Conservation (phyloP, 2,113 vertebrate species). For the Oryctolagus cuniculus region mOryCun1.1 NC_091453.1:101175501-101176000, state of each 20-base stretch:
- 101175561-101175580: no score
- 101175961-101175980: conserved; percentile 41
- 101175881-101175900: not conserved
- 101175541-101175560: no score
- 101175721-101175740: no score
- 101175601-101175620: no score
- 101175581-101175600: no score
- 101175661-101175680: no score
- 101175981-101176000: conserved; percentile 46
- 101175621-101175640: no score
- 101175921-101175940: conserved; percentile 31
- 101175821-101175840: not conserved
- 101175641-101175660: no score
- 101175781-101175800: conserved; percentile 24
- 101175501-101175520: no score
- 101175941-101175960: conserved; percentile 44
- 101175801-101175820: not conserved
- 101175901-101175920: not conserved
- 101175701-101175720: not conserved
- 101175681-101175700: not conserved
- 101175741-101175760: conserved; percentile 29
- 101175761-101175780: conserved; percentile 6
- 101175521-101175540: no score
- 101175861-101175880: not conserved
- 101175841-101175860: conserved; percentile 7